phyloP scores from a whole-genome alignment of 1,140 invertebrate species.

The Drosophila persimilis region DNA sequence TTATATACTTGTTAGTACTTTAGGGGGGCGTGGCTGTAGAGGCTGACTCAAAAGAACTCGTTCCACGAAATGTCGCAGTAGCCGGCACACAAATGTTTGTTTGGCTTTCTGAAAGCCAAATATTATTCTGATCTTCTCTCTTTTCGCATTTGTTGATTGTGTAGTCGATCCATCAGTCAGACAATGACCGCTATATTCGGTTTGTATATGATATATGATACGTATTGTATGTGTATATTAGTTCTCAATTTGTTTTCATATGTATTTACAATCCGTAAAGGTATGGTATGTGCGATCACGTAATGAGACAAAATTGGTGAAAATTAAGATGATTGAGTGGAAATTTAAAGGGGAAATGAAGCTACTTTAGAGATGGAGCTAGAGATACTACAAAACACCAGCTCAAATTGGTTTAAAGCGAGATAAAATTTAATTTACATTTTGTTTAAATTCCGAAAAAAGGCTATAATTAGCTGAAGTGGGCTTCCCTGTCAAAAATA shows the following conservation, averaged over 20 bases:
- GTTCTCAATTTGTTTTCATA: slow-evolving; percentile 20
- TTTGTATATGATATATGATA: slow-evolving; percentile 26
- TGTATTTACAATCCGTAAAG: not conserved
- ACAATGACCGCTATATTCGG: slow-evolving; percentile 47
- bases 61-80: slow-evolving; percentile 28
- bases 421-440: too few relatives aligned
- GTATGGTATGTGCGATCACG: slow-evolving; percentile 3
- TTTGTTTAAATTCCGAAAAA: not conserved
- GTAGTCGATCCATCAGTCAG: slow-evolving; percentile 18
- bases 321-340: slow-evolving; percentile 20
- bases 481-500: slow-evolving; percentile 18
- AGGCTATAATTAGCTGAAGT: slow-evolving; percentile 5
- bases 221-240: slow-evolving; percentile 10
- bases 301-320: not conserved
- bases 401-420: too few relatives aligned
- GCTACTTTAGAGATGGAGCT: too few relatives aligned
- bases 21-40: not conserved
- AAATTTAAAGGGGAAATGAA: not conserved
- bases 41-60: slow-evolving; percentile 13
- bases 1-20: slow-evolving; percentile 26
- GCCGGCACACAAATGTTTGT: slow-evolving; percentile 36
- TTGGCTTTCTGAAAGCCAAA: slow-evolving; percentile 20
- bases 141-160: slow-evolving; percentile 22
- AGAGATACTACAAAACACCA: too few relatives aligned
- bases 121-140: slow-evolving; percentile 6